These are phyloP conservation scores for Penaeus japonicus DNA, from an alignment of 1,140 invertebrate genomes.

Conservation along the genomic window DNA sequence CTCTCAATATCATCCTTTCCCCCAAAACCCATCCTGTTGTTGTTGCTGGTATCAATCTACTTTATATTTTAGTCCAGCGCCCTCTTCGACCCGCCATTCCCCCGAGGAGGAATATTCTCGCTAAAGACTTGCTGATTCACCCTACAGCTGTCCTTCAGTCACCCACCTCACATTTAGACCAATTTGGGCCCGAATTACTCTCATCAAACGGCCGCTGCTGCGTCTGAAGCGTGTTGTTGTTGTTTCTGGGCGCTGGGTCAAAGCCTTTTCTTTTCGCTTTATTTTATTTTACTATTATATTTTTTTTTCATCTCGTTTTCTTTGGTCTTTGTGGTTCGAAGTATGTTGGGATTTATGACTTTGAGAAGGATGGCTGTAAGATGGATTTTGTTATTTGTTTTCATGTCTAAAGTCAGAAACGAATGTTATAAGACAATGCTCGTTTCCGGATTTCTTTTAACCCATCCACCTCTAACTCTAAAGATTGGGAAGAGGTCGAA, in stretches of 20 bases:
- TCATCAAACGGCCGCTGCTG: neutral
- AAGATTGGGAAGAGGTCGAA: too few relatives aligned
- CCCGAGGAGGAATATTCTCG: neutral
- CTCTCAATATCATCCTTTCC: neutral
- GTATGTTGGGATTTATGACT: too few relatives aligned
- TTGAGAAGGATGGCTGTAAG: too few relatives aligned
- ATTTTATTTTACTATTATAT: too few relatives aligned
- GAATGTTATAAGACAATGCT: too few relatives aligned
- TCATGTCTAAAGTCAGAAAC: too few relatives aligned
- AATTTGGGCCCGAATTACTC: slow-evolving; percentile 30
- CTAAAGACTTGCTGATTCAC: slow-evolving; percentile 21
- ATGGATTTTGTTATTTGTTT: too few relatives aligned
- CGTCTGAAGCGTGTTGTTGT: neutral
- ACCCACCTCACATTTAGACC: slow-evolving; percentile 30
- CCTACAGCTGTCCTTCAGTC: slow-evolving; percentile 10
- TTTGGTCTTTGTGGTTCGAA: too few relatives aligned
- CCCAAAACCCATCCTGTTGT: neutral
- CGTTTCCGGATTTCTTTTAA: too few relatives aligned
- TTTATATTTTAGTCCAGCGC: neutral
- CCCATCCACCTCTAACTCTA: too few relatives aligned
- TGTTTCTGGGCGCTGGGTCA: neutral
- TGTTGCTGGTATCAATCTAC: neutral
- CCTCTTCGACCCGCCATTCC: neutral
- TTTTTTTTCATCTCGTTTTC: too few relatives aligned
- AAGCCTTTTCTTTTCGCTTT: too few relatives aligned